Conservation (phyloP, 2,888 invertebrate genomes). For the Phanerotoma sp. region DNA sequence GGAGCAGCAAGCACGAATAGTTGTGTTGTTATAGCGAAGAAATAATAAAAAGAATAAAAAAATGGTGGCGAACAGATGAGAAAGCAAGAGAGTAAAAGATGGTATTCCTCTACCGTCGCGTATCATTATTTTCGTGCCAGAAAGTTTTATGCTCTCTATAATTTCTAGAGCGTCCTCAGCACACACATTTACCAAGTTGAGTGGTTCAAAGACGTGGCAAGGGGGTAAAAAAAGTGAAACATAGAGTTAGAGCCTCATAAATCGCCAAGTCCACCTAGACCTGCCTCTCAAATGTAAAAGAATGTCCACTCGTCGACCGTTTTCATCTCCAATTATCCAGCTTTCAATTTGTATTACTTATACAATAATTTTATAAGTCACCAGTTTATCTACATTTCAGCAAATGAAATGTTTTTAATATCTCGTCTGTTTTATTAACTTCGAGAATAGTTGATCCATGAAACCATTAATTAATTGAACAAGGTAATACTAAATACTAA, state of each 20-base stretch:
- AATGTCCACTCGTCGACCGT: conserved; percentile 21
- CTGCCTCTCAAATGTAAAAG: conserved; percentile 26
- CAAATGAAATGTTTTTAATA: not conserved
- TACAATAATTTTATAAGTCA: conserved; percentile 11
- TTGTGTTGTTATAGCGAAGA: not conserved
- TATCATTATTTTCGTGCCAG: conserved; percentile 36
- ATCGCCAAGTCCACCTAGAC: conserved; percentile 28
- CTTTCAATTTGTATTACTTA: conserved; percentile 15
- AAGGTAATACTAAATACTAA: too few species aligned
- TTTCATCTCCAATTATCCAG: conserved; percentile 19
- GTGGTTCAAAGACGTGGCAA: conserved; percentile 13
- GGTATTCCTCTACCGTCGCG: conserved; percentile 32
- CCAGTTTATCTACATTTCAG: not conserved
- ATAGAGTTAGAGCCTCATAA: conserved; percentile 27
- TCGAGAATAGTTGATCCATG: too few species aligned
- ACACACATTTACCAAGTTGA: conserved; percentile 24
- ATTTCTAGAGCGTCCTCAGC: conserved; percentile 34
- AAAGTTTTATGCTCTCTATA: conserved; percentile 38
- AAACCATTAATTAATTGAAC: too few species aligned
- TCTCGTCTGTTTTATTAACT: not conserved
- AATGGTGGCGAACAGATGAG: conserved; percentile 10
- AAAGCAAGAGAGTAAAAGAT: conserved; percentile 32
- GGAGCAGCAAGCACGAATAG: not conserved
- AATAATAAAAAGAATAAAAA: conserved; percentile 3
- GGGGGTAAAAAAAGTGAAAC: conserved; percentile 16